Conservation (phyloP, 1,140 invertebrate species). For the Scaptodrosophila lebanonensis region DNA sequence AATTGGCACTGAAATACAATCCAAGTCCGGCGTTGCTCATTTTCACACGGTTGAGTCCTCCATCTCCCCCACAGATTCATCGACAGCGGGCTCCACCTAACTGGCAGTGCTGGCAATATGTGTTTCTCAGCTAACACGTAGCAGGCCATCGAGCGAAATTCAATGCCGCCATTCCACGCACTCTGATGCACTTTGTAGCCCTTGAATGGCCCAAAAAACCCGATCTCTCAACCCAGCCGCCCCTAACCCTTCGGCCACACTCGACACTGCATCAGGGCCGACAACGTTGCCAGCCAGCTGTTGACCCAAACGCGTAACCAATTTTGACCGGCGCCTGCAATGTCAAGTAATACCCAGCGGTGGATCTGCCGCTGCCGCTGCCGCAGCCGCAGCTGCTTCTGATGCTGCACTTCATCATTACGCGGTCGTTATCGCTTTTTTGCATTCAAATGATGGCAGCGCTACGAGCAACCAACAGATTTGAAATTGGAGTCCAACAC, state of each 20-base stretch:
- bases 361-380: conserved; percentile 10
- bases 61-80: too few relatives aligned
- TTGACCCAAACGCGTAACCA: conserved; percentile 71
- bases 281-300: conserved; percentile 48
- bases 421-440: conserved; percentile 69
- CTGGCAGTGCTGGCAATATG: background rate
- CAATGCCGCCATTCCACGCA: too few relatives aligned
- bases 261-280: conserved; percentile 13
- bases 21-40: conserved; percentile 33
- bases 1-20: conserved; percentile 17
- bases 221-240: conserved; percentile 1
- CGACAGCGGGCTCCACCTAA: too few relatives aligned
- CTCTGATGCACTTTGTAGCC: too few relatives aligned
- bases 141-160: too few relatives aligned
- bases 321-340: conserved; percentile 55
- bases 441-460: conserved; percentile 61
- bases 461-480: conserved; percentile 34
- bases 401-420: conserved; percentile 60
- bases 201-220: too few relatives aligned
- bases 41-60: conserved; percentile 41
- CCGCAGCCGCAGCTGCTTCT: conserved; percentile 7
- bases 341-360: conserved; percentile 35
- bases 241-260: too few relatives aligned
- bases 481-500: conserved; percentile 59
- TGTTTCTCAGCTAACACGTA: conserved; percentile 1